Conservation (phyloP, 2,888 invertebrate species). For the Dichetophora obliterata region DNA sequence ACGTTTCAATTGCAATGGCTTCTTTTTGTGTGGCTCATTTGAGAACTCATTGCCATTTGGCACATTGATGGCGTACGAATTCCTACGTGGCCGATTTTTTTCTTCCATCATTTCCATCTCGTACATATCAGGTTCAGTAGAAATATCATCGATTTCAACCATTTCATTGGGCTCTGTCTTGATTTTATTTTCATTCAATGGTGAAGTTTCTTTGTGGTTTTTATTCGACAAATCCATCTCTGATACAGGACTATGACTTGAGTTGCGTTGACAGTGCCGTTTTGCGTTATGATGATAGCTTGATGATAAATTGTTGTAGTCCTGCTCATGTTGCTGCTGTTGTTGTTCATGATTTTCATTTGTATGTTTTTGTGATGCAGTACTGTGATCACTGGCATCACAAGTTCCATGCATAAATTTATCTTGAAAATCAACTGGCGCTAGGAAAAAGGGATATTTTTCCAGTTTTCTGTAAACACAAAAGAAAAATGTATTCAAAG, state of each 20-base stretch:
- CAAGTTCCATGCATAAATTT: not conserved
- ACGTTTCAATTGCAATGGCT: not conserved
- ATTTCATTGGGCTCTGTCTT: conserved; percentile 18
- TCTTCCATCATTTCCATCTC: not conserved
- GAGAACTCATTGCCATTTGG: not conserved
- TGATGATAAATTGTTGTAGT: not conserved
- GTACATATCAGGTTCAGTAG: not conserved
- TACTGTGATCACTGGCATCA: conserved; percentile 19
- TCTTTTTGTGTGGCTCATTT: not conserved
- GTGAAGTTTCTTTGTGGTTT: not conserved
- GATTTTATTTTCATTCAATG: not conserved
- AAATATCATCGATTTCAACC: conserved; percentile 13
- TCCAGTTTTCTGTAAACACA: not conserved
- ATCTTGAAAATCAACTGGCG: not conserved
- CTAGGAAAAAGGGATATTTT: conserved; percentile 2
- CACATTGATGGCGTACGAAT: not conserved
- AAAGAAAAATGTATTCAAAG: not conserved
- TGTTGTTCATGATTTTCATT: not conserved
- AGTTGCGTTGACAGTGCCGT: not conserved
- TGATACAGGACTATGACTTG: not conserved
- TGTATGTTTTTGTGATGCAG: not conserved
- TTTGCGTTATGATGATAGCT: not conserved
- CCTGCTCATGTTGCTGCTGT: not conserved
- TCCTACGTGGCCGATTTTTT: not conserved
- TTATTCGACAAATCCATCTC: not conserved